Conservation (phyloP, 2,888 invertebrate genomes). For the Ptycholaimellus sp. region DNA sequence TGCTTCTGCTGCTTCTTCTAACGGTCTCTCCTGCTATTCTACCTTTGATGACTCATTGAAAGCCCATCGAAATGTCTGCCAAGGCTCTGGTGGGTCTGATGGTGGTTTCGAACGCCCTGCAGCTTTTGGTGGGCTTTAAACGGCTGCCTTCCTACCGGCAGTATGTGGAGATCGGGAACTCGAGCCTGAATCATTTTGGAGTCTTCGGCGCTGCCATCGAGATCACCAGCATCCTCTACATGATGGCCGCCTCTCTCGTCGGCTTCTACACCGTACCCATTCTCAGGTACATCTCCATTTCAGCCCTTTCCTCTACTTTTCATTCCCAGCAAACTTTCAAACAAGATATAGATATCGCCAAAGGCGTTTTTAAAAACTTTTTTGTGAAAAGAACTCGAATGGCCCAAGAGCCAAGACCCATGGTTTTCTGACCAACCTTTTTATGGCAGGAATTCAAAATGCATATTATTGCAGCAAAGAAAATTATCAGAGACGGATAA, state of each 20-base stretch:
- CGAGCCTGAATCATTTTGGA: conserved; percentile 72
- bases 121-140: conserved; percentile 74
- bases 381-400: too few species aligned
- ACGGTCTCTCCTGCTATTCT: conserved; percentile 35
- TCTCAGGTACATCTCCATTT: too few species aligned
- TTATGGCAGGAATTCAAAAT: too few species aligned
- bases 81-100: conserved; percentile 35
- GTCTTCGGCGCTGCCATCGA: conserved; percentile 70
- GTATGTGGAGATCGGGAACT: conserved; percentile 37
- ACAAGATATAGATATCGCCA: too few species aligned
- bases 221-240: conserved; percentile 58
- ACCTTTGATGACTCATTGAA: neutral
- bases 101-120: conserved; percentile 71
- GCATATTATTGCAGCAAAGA: too few species aligned
- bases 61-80: neutral
- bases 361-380: too few species aligned
- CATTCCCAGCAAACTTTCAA: too few species aligned
- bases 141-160: conserved; percentile 54
- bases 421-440: too few species aligned
- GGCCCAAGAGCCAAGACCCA: too few species aligned
- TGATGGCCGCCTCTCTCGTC: conserved; percentile 71
- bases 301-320: too few species aligned
- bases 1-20: conserved; percentile 56
- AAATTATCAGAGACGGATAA: too few species aligned
- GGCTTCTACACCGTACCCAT: conserved; percentile 67